Evolutionary conservation across 2,113 vertebrate species (phyloP).

Genomic region (Nannospalax galili): DNA sequence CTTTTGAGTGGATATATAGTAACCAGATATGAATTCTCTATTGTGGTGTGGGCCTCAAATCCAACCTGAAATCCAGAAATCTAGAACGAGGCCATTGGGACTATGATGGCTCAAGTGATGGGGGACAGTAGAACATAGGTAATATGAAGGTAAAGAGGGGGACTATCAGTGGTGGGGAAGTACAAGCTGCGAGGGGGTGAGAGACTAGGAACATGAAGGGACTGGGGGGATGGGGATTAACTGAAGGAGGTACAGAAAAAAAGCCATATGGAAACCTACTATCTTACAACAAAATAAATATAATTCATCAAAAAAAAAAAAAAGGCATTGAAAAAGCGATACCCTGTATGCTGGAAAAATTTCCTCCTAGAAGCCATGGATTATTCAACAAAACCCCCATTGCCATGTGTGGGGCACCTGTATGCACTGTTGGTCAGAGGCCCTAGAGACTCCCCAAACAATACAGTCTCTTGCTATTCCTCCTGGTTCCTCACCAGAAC

Average conservation of each 20-base stretch:
- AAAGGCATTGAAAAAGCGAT: background rate
- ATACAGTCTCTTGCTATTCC: background rate
- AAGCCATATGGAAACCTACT: background rate
- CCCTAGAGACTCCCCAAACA: background rate
- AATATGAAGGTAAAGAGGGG: background rate
- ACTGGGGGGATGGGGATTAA: background rate
- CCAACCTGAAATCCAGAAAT: background rate
- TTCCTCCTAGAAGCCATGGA: background rate
- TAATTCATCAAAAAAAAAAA: background rate
- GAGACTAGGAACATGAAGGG: background rate
- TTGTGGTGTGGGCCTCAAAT: background rate
- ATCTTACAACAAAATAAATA: background rate
- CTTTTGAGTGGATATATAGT: background rate
- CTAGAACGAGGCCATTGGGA: background rate
- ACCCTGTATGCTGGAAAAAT: background rate
- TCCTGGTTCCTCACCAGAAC: background rate
- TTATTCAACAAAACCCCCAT: background rate
- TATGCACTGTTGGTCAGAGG: background rate
- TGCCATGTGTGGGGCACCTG: background rate
- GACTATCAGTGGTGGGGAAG: background rate
- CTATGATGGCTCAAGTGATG: background rate
- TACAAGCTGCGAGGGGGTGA: background rate
- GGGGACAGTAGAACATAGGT: background rate
- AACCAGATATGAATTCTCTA: background rate
- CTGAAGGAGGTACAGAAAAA: background rate